Base-by-base conservation (phyloP, 2,113 vertebrate genomes). In the Tragulus kanchil region DNA sequence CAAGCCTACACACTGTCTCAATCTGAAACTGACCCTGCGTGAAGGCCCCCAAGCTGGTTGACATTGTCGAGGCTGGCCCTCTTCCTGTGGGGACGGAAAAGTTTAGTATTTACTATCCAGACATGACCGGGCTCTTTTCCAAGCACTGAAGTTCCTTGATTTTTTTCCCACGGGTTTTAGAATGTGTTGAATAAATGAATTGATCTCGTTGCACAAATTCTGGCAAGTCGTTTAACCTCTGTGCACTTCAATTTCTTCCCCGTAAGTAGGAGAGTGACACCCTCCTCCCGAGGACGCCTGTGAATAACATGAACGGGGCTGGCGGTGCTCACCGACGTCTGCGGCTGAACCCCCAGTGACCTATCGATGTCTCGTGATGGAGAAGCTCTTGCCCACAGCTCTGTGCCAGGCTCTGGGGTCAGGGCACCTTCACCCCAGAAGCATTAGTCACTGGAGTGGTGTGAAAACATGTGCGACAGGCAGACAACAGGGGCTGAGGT, bases 381-480 rank as follows among this genome's bases (percentile, higher is more conserved):
- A 52, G 52, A 36, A 62, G 36, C 45, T 21, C 62, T 56, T 23
- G 3, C 6, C 5, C 25, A 82, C 16, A 42, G 3, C 5, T 4
- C 21, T 23, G 42, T 15, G 28, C 45, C 58, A 25, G 75, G 84
- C 15, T 77, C 31, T 10, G 56, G 19, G 62, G 65, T 62, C 61
- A 6, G 42, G 67, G 52, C 59, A 0, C 26, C 65, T 79, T 14
- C 16, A 4, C 71, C 28, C 13, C 50, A 77, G 83, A 48, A 61
- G 84, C 3, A 21, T 26, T 15, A 36, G 67, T 78, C 48, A 50
- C 4, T 3, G 26, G 6, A 36, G 73, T 2, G 0, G 14, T 3
- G 62, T 0, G 0, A 1, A 69, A 9, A 14, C 1, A 0, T 1
- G 17, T 11, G 17, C 11, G 1, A 28, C 31, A 58, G 16, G 8